phyloP scores from a whole-genome alignment of 2,797 vertebrate species.

The Thaleichthys pacificus region DNA sequence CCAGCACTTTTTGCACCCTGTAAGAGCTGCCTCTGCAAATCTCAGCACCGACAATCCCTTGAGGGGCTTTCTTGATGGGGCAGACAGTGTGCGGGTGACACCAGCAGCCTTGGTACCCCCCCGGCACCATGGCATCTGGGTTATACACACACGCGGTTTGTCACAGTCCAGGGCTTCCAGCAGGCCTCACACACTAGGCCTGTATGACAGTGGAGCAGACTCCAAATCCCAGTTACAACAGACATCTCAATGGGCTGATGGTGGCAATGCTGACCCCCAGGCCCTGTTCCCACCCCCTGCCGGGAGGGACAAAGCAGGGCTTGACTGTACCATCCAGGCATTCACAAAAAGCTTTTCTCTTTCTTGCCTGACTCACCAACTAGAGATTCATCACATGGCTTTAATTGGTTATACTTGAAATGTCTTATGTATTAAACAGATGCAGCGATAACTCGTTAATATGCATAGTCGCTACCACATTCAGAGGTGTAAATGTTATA shows the following conservation, averaged over 20 bases:
- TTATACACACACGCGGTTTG: conserved; percentile 52
- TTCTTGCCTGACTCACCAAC: conserved; percentile 49
- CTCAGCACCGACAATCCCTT: conserved; percentile 42
- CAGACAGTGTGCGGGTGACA: conserved; percentile 53
- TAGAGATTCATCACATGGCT: conserved; percentile 58
- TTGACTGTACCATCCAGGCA: conserved; percentile 44
- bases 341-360: conserved; percentile 45
- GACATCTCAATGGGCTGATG: conserved; percentile 44
- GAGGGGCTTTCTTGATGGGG: conserved; percentile 53
- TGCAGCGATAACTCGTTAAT: conserved; percentile 38
- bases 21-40: conserved; percentile 37
- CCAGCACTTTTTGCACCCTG: conserved; percentile 44
- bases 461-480: conserved; percentile 25
- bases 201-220: conserved; percentile 37
- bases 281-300: conserved; percentile 22
- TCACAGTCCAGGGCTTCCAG: conserved; percentile 54
- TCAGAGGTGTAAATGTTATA: conserved; percentile 6
- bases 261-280: conserved; percentile 41
- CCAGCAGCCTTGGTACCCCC: conserved; percentile 22
- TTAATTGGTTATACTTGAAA: conserved; percentile 63
- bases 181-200: conserved; percentile 41
- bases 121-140: conserved; percentile 65
- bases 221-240: conserved; percentile 48
- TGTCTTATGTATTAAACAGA: conserved; percentile 38
- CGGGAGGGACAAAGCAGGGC: conserved; percentile 50